Conservation (phyloP, 2,113 vertebrate genomes). For the Rhizomys pruinosus region DNA sequence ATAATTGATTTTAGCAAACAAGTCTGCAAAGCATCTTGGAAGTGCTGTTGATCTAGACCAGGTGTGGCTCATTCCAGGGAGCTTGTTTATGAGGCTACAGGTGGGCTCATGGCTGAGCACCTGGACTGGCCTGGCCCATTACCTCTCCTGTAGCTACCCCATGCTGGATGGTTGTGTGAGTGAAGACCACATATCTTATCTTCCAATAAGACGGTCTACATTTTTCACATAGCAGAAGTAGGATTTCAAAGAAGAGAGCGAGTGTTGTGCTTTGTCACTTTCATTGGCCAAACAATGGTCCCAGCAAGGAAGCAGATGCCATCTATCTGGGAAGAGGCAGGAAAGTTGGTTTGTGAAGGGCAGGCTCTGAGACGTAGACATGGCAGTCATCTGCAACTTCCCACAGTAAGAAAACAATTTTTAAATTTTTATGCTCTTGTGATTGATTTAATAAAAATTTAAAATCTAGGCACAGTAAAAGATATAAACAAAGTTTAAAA, state of each 20-base stretch:
- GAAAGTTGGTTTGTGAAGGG: not conserved
- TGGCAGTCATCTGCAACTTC: not conserved
- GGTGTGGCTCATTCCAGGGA: not conserved
- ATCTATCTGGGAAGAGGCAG: not conserved
- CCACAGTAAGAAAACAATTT: not conserved
- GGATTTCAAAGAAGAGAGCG: not conserved
- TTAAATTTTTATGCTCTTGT: not conserved
- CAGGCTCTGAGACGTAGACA: not conserved
- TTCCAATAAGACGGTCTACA: not conserved
- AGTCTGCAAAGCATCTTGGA: not conserved
- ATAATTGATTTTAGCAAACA: not conserved
- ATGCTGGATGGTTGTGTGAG: not conserved
- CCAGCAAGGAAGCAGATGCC: not conserved
- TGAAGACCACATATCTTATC: not conserved
- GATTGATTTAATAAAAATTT: slow-evolving; percentile 59
- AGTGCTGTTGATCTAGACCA: not conserved
- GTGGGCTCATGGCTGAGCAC: not conserved
- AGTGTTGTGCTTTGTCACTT: not conserved
- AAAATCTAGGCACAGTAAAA: slow-evolving; percentile 23
- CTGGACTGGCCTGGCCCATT: not conserved
- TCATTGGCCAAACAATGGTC: not conserved
- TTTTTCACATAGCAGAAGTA: not conserved
- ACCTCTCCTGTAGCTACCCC: not conserved
- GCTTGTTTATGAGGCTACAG: not conserved
- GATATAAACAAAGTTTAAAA: slow-evolving; percentile 35